Base-by-base conservation (phyloP, 1,140 invertebrate species). In the Calephelis nemesis region DNA sequence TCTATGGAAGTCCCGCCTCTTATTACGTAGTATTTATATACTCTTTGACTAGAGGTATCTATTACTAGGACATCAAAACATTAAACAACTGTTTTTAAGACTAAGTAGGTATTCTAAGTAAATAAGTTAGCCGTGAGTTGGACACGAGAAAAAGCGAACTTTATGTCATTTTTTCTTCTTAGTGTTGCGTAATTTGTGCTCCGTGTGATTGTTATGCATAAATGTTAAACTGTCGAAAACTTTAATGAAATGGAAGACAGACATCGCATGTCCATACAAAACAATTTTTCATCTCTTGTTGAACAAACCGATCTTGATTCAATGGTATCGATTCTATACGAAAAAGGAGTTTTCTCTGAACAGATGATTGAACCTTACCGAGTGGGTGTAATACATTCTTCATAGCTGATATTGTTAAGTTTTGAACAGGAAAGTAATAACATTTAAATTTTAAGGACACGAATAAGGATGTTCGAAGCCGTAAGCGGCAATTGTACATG, bases 281-380 rank as follows among this genome's bases (percentile, higher is more conserved):
- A 74, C 12, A 88, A 90, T 70, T 92, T 85, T 74, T 67, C 40
- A 5, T 90, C 88, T 10, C 76, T 92, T 19, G 85, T 92, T 30
- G 85, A 90, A 45, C 82, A 85, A 73, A 92, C 91, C 6, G 85
- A 90, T 67, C 70, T 92, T 4, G 82, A 92, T 60, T 63, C 73
- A 5, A 83, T 92, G 76, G 81, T 92, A 6, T 77, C 85, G 10
- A 66, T 74, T 11, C 69, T 92, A 5, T 87, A 83, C 49, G 88
- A 92, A 74, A 92, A 89, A 72, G 85, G 84, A 49, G 90, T 92
- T 5, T 92, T 92, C 68, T 90, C 91, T 0, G 77, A 83, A 19
- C 75, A 76, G 62, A 92, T 92, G 88, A 90, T 90, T 42, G 91
- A 92, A 74, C 82, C 78, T 9, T 92, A 88, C 65, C 83, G 75